A percentile compares a stretch with the other conserved stretches of the same genome.
Conservation (phyloP, 2,888 invertebrate genomes). For the Listrodromus nycthemerus region DNA sequence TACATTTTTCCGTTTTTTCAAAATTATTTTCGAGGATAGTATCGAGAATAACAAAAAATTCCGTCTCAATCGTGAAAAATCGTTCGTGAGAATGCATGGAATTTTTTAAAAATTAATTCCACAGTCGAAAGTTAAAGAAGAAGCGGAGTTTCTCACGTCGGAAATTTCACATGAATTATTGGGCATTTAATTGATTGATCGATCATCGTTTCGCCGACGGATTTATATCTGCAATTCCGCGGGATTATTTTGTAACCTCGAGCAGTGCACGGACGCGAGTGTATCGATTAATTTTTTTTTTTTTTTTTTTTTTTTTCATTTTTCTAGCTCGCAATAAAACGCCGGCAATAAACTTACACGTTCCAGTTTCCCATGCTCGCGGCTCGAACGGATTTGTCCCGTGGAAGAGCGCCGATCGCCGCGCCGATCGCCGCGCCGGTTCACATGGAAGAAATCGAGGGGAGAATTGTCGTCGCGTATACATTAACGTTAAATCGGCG, state of each 20-base stretch:
- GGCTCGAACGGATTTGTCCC: slow-evolving; percentile 11
- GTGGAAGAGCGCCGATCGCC: slow-evolving; percentile 46
- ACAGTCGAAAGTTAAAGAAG: neutral
- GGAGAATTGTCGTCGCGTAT: slow-evolving; percentile 44
- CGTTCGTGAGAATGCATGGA: no score
- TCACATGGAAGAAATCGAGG: slow-evolving; percentile 41
- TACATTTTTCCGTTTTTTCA: no score
- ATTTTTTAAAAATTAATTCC: no score
- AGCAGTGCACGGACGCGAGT: slow-evolving; percentile 33
- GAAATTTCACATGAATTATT: slow-evolving; percentile 9
- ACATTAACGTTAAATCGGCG: slow-evolving; percentile 42
- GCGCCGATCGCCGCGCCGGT: slow-evolving; percentile 23
- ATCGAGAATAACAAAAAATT: no score
- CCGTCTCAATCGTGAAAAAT: no score
- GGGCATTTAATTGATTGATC: slow-evolving; percentile 50
- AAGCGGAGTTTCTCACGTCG: slow-evolving; percentile 36
- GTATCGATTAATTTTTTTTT: slow-evolving; percentile 45
- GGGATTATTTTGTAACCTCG: slow-evolving; percentile 18
- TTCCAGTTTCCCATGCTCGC: slow-evolving; percentile 60
- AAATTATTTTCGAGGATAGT: neutral
- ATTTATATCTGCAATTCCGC: slow-evolving; percentile 42
- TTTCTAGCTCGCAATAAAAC: slow-evolving; percentile 37
- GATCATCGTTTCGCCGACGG: slow-evolving; percentile 29
- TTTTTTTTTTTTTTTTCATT: neutral
- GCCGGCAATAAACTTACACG: slow-evolving; percentile 56